phyloP scores from a whole-genome alignment of 1,140 invertebrate species.

The Musca vetustissima region DNA sequence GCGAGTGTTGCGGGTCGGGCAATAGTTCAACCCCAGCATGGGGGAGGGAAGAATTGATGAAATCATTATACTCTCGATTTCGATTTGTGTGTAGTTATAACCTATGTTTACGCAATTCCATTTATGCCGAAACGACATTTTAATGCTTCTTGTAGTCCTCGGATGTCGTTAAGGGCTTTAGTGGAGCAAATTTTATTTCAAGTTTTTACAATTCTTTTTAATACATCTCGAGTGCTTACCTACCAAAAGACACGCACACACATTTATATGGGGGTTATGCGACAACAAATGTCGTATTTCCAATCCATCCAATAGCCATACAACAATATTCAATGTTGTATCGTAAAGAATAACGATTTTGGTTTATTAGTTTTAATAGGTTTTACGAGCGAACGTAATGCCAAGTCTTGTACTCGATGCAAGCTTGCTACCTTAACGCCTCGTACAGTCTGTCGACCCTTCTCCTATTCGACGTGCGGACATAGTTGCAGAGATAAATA shows the following conservation, averaged over 20 bases:
- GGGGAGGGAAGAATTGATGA: not conserved
- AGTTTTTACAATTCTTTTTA: slow-evolving; percentile 33
- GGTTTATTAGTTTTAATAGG: slow-evolving; percentile 23
- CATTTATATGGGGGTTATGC: not conserved
- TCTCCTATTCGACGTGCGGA: too few relatives aligned
- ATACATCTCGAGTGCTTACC: slow-evolving; percentile 1
- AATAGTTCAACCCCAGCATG: too few relatives aligned
- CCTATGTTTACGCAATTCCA: slow-evolving; percentile 25
- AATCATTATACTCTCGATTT: slow-evolving; percentile 14
- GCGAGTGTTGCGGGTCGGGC: too few relatives aligned
- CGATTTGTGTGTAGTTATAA: slow-evolving; percentile 4
- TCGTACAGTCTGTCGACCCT: too few relatives aligned
- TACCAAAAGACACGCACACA: not conserved
- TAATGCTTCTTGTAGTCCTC: slow-evolving; percentile 25
- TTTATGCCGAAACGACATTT: slow-evolving; percentile 21
- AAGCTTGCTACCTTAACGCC: too few relatives aligned
- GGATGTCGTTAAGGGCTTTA: slow-evolving; percentile 38
- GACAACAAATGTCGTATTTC: slow-evolving; percentile 36
- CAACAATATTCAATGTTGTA: slow-evolving; percentile 45
- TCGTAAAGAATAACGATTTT: slow-evolving; percentile 17
- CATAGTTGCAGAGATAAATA: too few relatives aligned
- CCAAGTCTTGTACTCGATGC: too few relatives aligned
- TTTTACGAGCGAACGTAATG: not conserved
- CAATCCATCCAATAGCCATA: slow-evolving; percentile 35
- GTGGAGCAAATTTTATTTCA: slow-evolving; percentile 39